These are phyloP conservation scores for Pleuronectes platessa DNA, from an alignment of 2,113 vertebrate genomes.

Conservation along the genomic window DNA sequence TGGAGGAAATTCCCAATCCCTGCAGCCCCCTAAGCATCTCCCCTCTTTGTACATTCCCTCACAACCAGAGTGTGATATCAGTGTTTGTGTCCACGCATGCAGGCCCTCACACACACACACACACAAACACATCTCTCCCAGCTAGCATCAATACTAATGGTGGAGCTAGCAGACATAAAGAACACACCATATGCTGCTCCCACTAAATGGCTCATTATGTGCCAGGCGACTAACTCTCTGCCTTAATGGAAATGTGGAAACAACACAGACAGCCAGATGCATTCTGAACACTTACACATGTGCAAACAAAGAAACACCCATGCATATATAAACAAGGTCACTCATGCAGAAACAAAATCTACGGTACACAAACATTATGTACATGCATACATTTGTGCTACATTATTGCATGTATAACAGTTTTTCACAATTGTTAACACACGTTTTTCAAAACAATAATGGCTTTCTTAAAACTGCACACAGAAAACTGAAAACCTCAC, in stretches of 20 bases:
- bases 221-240: conserved; percentile 64
- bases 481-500: too few relatives aligned
- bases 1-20: conserved; percentile 22
- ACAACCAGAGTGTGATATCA: background rate
- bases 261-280: conserved; percentile 60
- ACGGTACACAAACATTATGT: background rate
- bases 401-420: conserved; percentile 1
- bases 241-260: conserved; percentile 61
- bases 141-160: conserved; percentile 65
- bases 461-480: too few relatives aligned
- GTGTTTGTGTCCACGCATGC: background rate
- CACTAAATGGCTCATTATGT: conserved; percentile 74
- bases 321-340: conserved; percentile 5
- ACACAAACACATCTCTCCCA: conserved; percentile 20
- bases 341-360: background rate
- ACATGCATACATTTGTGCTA: background rate
- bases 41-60: conserved; percentile 11
- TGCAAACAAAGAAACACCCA: conserved; percentile 6
- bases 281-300: conserved; percentile 20
- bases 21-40: background rate
- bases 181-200: conserved; percentile 75
- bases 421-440: too few relatives aligned
- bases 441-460: too few relatives aligned
- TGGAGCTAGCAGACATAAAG: conserved; percentile 65
- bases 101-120: background rate